Percentiles rank a stretch among this genome's conserved stretches.
Conservation (phyloP, 2,113 vertebrate genomes). For the Leptocoma aspasia region DNA sequence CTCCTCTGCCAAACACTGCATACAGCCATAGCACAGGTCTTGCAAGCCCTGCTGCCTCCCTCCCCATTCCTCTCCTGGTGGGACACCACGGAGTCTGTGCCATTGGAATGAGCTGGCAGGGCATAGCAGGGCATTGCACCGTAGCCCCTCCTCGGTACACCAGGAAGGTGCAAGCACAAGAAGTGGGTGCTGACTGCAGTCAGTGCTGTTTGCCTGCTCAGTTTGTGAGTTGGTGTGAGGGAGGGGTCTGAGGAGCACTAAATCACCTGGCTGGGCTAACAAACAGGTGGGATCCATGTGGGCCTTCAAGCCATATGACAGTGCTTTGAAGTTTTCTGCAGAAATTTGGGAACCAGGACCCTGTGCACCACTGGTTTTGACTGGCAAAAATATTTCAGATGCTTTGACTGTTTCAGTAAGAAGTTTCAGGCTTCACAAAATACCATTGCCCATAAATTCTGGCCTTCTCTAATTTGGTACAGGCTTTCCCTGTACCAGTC, state of each 20-base stretch:
- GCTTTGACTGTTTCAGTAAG: background rate
- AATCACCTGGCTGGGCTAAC: background rate
- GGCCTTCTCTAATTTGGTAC: background rate
- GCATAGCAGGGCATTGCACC: background rate
- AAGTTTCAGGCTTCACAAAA: background rate
- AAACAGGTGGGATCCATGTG: background rate
- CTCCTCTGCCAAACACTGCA: background rate
- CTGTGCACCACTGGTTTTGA: background rate
- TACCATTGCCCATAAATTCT: background rate
- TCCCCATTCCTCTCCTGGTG: background rate
- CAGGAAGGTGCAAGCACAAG: background rate
- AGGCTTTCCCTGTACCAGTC: background rate
- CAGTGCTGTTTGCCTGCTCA: background rate
- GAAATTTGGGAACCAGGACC: background rate
- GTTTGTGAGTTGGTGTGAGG: background rate
- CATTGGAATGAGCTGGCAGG: fast-evolving
- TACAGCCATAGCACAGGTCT: background rate
- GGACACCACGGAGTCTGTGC: fast-evolving
- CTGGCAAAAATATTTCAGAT: background rate
- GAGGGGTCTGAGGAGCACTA: background rate
- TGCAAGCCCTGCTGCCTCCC: background rate
- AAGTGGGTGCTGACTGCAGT: background rate
- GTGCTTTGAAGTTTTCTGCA: background rate
- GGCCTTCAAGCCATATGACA: background rate
- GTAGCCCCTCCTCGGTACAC: fast-evolving